Percentiles rank a stretch among this genome's conserved stretches.
Conservation (phyloP, 2,113 vertebrate genomes). For the Bambusicola thoracicus region DNA sequence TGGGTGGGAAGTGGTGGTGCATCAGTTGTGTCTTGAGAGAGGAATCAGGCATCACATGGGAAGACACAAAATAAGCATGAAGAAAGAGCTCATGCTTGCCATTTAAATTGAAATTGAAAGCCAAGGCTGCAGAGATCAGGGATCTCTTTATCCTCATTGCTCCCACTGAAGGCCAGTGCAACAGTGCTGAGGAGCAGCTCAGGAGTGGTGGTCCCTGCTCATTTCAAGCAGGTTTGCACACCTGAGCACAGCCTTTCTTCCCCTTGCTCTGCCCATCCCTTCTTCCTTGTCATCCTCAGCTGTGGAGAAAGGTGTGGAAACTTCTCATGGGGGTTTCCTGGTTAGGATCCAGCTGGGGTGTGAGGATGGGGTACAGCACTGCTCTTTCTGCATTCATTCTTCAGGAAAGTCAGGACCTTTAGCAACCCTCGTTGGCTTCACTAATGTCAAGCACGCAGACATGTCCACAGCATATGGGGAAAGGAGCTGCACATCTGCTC, state of each 20-base stretch:
- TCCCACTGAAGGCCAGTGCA: neutral
- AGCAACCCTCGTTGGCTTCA: neutral
- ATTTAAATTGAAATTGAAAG: rapidly evolving
- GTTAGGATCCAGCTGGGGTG: neutral
- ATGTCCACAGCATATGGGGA: neutral
- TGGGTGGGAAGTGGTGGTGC: neutral
- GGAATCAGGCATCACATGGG: neutral
- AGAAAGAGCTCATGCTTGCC: neutral
- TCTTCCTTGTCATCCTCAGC: neutral
- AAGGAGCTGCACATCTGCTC: neutral
- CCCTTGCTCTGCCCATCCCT: neutral
- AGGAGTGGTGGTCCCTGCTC: neutral
- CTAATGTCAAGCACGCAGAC: neutral
- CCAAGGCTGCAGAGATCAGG: neutral
- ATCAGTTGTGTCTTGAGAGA: neutral
- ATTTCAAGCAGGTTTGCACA: neutral
- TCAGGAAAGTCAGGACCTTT: neutral
- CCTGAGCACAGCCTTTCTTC: neutral
- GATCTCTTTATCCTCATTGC: neutral
- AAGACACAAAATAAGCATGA: neutral
- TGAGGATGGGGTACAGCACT: neutral
- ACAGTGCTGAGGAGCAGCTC: neutral
- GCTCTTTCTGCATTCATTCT: neutral
- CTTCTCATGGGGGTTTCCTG: neutral
- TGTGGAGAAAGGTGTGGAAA: neutral